phyloP scores from a whole-genome alignment of 2,888 invertebrate species.

The Xestia rhomboidea region DNA sequence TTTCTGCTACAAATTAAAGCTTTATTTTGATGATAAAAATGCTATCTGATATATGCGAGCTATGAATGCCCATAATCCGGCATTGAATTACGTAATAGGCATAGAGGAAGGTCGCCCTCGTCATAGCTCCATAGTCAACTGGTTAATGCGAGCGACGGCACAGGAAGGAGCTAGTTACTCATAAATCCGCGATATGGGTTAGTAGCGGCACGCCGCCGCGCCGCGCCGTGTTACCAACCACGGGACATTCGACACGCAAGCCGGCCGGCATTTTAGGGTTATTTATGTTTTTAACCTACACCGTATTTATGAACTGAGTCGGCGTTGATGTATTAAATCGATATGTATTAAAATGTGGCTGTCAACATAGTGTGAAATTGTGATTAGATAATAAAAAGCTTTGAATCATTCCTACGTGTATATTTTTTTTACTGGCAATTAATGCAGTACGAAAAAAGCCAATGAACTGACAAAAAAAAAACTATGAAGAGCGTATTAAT shows the following conservation, averaged over 20 bases:
- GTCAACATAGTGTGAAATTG: background rate
- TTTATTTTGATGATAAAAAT: conserved; percentile 41
- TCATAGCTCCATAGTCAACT: conserved; percentile 43
- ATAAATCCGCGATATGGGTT: conserved; percentile 68
- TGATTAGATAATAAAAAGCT: background rate
- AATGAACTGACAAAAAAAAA: conserved; percentile 16
- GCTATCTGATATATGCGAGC: conserved; percentile 58
- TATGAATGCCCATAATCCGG: conserved; percentile 35
- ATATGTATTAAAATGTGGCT: conserved; percentile 23
- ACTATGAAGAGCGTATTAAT: background rate
- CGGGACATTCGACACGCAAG: conserved; percentile 56
- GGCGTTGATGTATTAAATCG: conserved; percentile 35
- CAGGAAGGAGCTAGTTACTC: conserved; percentile 65
- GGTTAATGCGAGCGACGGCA: conserved; percentile 53
- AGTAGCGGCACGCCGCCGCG: conserved; percentile 57
- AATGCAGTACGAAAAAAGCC: conserved; percentile 1
- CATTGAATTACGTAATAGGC: conserved; percentile 46
- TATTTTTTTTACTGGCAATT: background rate
- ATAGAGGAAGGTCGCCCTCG: conserved; percentile 55
- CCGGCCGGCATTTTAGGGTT: conserved; percentile 29
- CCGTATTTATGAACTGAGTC: conserved; percentile 32
- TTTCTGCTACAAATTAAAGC: conserved; percentile 7
- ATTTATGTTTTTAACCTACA: conserved; percentile 42
- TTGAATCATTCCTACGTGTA: background rate
- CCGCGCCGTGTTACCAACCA: conserved; percentile 34